Base-by-base conservation (phyloP, 1,140 invertebrate genomes). In the Campoletis sonorensis region DNA sequence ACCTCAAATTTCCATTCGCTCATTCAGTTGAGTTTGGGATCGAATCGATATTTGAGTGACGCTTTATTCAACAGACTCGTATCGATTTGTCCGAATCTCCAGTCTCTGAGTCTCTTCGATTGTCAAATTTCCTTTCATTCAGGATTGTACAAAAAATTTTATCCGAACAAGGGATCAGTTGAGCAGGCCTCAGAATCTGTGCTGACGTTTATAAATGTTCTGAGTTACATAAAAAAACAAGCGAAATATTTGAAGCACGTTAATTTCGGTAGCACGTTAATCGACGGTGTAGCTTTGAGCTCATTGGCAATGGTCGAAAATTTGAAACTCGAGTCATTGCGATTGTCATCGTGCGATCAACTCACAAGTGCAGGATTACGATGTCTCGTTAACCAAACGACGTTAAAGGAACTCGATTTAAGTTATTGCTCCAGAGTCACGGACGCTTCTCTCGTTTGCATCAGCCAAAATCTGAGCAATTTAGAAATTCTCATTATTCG, bases 11-110 rank as follows among this genome's bases (percentile, higher is more conserved):
- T 96, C 70, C 89, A 92, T 79, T 93, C 94, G 78, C 90, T 96
- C 16, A 93, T 90, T 81, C 89, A 91, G 68, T 87, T 96, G 33
- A 94, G 93, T 81, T 87, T 96, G 79, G 93, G 93, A 15, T 93
- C 93, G 51, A 95, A 96, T 86, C 92, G 95, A 79, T 96, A 95
- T 87, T 88, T 96, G 0, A 95, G 95, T 1, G 96, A 96, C 93
- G 93, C 93, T 49, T 89, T 95, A 26, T 94, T 96, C 40, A 93
- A 94, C 85, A 93, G 95, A 83, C 92, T 96, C 85, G 91, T 94
- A 1, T 91, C 93, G n/a, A 91, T 94, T 13, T 93, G 94, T 84
- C 93, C 93, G 30, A 92, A 92, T 77, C 84, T 96, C 13, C 91
- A 94, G 81, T 90, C 93, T 30, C 87, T 96, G 0, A 93, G 94